Evolutionary conservation across 2,888 invertebrate species (phyloP).

Genomic region (Eurois occulta): DNA sequence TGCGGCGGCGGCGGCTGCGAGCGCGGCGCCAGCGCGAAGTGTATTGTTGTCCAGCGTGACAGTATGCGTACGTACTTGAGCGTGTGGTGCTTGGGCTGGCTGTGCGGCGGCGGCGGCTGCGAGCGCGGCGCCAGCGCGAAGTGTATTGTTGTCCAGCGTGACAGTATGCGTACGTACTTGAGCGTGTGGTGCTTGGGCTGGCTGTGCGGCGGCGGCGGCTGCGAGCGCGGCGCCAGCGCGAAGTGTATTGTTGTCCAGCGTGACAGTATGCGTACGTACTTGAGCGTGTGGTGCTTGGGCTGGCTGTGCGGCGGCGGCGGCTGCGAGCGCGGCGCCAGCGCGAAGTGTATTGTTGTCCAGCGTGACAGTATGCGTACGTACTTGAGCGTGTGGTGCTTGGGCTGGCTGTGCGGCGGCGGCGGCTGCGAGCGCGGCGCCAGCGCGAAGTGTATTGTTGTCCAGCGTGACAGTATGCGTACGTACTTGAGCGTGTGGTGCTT

Average conservation of each 20-base stretch:
- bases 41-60: slow-evolving; percentile 71
- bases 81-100: slow-evolving; percentile 97
- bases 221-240: slow-evolving; percentile 95
- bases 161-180: slow-evolving; percentile 87
- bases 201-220: slow-evolving; percentile 92
- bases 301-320: slow-evolving; percentile 92
- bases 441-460: slow-evolving; percentile 93
- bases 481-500: slow-evolving; percentile 97
- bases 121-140: slow-evolving; percentile 97
- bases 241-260: slow-evolving; percentile 91
- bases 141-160: slow-evolving; percentile 82
- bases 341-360: slow-evolving; percentile 92
- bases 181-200: slow-evolving; percentile 97
- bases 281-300: slow-evolving; percentile 97
- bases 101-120: slow-evolving; percentile 92
- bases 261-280: slow-evolving; percentile 83
- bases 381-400: slow-evolving; percentile 97
- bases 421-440: slow-evolving; percentile 95
- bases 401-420: slow-evolving; percentile 92
- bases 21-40: slow-evolving; percentile 97
- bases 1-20: slow-evolving; percentile 92
- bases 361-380: slow-evolving; percentile 71
- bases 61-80: slow-evolving; percentile 91
- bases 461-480: background rate
- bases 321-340: slow-evolving; percentile 95